Conservation (phyloP, 2,797 vertebrate species). For the Anas acuta region DNA sequence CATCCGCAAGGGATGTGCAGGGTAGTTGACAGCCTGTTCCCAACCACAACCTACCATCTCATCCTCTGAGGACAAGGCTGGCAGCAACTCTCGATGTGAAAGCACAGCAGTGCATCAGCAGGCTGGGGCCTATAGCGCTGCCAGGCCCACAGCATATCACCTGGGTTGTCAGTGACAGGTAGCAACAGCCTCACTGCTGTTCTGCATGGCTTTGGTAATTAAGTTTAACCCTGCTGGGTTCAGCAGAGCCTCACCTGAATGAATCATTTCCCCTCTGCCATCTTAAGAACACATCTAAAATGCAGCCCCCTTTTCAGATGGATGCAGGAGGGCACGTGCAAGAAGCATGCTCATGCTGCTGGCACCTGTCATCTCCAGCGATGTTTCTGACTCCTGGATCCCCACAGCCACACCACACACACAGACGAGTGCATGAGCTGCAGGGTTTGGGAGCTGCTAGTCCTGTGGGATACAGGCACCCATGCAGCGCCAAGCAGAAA, state of each 20-base stretch:
- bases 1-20: not conserved
- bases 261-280: not conserved
- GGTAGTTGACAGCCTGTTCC: not conserved
- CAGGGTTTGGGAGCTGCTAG: not conserved
- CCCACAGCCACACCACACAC: rapidly evolving
- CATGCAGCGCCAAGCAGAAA: rapidly evolving
- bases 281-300: not conserved
- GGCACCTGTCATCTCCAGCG: not conserved
- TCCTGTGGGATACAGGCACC: not conserved
- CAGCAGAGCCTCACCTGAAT: not conserved
- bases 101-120: not conserved
- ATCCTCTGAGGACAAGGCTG: not conserved
- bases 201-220: not conserved
- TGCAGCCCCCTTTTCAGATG: not conserved
- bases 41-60: not conserved
- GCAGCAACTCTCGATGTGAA: not conserved
- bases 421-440: not conserved
- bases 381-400: too few relatives aligned
- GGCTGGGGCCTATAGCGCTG: not conserved
- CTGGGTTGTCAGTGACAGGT: not conserved
- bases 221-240: not conserved
- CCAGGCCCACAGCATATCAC: not conserved
- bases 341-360: not conserved
- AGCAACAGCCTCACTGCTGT: not conserved
- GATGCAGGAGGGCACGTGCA: not conserved